These are phyloP conservation scores for Solenodon paradoxus DNA, from an alignment of 2,113 vertebrate species.

Conservation along the genomic window DNA sequence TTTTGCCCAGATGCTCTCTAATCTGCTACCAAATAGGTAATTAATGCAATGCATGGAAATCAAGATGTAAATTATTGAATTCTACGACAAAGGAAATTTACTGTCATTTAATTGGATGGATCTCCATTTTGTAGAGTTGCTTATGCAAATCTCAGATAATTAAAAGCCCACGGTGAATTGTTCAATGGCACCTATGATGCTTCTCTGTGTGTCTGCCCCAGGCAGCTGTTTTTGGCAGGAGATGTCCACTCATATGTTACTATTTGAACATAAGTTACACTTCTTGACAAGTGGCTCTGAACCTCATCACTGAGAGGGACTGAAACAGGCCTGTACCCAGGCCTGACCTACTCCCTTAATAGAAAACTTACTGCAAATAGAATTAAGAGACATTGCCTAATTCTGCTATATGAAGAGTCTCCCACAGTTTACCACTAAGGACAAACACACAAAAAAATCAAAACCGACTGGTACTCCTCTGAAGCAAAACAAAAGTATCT, in stretches of 20 bases:
- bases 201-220: conserved; percentile 7
- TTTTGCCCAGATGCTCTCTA: conserved; percentile 65
- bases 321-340: not conserved
- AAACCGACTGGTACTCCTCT: not conserved
- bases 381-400: not conserved
- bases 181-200: conserved; percentile 6
- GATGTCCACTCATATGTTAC: not conserved
- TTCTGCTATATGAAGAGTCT: not conserved
- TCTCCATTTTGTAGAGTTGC: conserved; percentile 55
- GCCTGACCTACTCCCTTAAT: not conserved
- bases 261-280: conserved; percentile 31
- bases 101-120: conserved; percentile 66
- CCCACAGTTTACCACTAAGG: not conserved
- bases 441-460: conserved; percentile 18
- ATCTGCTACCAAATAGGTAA: conserved; percentile 60
- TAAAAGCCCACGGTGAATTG: conserved; percentile 57
- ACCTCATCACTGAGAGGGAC: not conserved
- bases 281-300: conserved; percentile 17
- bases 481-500: not conserved
- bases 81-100: conserved; percentile 72
- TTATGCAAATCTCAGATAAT: conserved; percentile 71
- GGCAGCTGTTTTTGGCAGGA: conserved; percentile 37
- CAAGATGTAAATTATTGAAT: conserved; percentile 67
- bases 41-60: conserved; percentile 62
- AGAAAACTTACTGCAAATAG: conserved; percentile 3